Evolutionary conservation across 1,140 invertebrate species (phyloP), one percentile per base, ranked within the genome.

Genomic region (Eumeta japonica): DNA sequence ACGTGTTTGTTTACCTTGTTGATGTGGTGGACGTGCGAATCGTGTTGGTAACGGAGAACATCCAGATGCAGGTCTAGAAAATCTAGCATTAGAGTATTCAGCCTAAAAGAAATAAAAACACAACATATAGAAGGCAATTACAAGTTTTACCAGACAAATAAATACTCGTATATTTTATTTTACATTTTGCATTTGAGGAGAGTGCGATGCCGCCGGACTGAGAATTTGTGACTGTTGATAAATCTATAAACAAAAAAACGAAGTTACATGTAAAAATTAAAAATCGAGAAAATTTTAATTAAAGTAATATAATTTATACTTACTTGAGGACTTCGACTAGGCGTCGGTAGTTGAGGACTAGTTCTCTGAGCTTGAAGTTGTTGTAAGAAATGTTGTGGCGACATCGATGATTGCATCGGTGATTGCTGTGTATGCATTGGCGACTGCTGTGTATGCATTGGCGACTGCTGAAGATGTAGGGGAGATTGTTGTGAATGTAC

Each of bases 381-480:
- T 41, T 71, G 63, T 28, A 70, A 36, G 45, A 71, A 72, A 36
- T 73, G 65, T 49, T 74, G 72, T 16, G 67, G 67, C 14, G 65
- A 70, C 64, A 70, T 67, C 15, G 65, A 57, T 10, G 61, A 57
- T 13, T 81, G 79, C 54, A 79, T 74, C 24, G 78, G 61, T 16
- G 75, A 77, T 39, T 79, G 77, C 46, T 81, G 80, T 16, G 77
- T 78, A 28, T 76, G 72, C 46, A 77, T 68, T 32, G 75, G 64
- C 33, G 70, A 72, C 45, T 79, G 79, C 34, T 78, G 78, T 40
- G 55, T 32, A 33, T 75, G 65, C 55, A 67, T 61, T 9, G 66
- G 64, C 4, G 63, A 55, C 38, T 76, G 71, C 19, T 71, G 62
- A n/a, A 54, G 54, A 32, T 71, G 63, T 55, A 68, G 58, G 16